Base-by-base conservation (phyloP, 2,888 invertebrate species). In the Aphodius sticticus region DNA sequence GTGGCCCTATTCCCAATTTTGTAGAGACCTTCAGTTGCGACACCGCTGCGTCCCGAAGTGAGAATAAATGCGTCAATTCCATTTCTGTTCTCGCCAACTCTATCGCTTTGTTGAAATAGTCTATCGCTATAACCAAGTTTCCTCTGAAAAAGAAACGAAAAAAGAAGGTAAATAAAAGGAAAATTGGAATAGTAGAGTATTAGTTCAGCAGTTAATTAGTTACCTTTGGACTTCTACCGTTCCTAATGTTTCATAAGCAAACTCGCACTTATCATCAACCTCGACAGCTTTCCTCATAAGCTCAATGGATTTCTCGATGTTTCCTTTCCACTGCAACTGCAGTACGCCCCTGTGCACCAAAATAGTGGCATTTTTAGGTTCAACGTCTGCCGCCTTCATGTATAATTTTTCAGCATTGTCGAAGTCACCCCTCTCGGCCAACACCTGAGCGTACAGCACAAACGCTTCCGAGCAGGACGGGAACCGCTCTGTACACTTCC, bases 211-310 rank as follows among this genome's bases (percentile, higher is more conserved):
- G 26, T 26, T 26, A 26, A 26, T 26, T 26, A 26, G 26, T 26
- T 91, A 93, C 96, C 95, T 92, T 90, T 98, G 98, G 82, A 98
- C 96, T 92, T 98, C 97, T 83, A 99, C 95, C 36, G 97, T 97
- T 84, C 97, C 98, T 81, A 98, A 91, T 72, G 98, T 97, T 91
- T 99, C 99, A 89, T 96, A 98, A 7, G 97, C 98, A 91, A 97
- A 95, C 90, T 97, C 96, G 91, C 97, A 98, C 88, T 96, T 96
- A 77, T 95, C 94, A 90, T 99, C 99, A 85, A 97, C 92, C 87
- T 95, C 93, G 83, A 98, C 93, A 0, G 97, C 97, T 88, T 94
- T 93, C 82, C 94, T 93, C 86, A 98, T 95, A 81, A 95, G 90
- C 83, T 93, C 91, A 0, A 96, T 92, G 26, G 97, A 96, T 86